phyloP scores from a whole-genome alignment of 2,888 invertebrate genomes.

The Pseudanteris insignis region DNA sequence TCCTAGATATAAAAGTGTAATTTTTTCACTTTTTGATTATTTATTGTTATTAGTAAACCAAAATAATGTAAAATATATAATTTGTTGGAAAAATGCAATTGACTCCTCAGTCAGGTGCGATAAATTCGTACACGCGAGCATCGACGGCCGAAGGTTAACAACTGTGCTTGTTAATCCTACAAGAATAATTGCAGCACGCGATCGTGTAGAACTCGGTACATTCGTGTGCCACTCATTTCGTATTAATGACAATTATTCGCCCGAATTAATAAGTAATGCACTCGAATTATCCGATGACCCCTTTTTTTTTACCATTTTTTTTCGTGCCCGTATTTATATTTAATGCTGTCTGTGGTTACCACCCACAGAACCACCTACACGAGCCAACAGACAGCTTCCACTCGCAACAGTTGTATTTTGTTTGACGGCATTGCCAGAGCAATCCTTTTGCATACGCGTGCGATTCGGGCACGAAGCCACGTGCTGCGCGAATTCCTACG shows the following conservation, averaged over 20 bases:
- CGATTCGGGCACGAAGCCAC: constrained; percentile 27
- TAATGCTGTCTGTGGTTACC: constrained; percentile 49
- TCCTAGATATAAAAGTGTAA: too few species aligned
- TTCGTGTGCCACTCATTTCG: constrained; percentile 24
- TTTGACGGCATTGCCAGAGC: constrained; percentile 43
- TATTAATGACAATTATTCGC: constrained; percentile 52
- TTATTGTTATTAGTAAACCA: too few species aligned
- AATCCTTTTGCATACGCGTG: constrained; percentile 40
- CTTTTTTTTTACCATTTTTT: too few species aligned
- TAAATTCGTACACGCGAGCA: constrained; percentile 40
- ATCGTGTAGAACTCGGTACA: constrained; percentile 17
- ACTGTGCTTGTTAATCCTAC: constrained; percentile 45
- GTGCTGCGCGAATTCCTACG: constrained; percentile 50
- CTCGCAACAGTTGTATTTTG: constrained; percentile 54
- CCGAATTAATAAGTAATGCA: constrained; percentile 23
- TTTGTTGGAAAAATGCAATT: constrained; percentile 12
- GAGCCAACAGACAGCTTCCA: constrained; percentile 45
- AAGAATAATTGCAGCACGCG: constrained; percentile 39
- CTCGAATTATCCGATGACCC: constrained; percentile 17
- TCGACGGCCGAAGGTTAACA: constrained; percentile 54
- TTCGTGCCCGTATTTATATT: constrained; percentile 51
- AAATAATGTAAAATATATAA: too few species aligned
- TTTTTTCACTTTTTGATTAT: too few species aligned
- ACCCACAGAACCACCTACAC: constrained; percentile 44
- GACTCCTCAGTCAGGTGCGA: too few species aligned